phyloP scores from a whole-genome alignment of 2,797 vertebrate species.

The Smutsia temminckii region DNA sequence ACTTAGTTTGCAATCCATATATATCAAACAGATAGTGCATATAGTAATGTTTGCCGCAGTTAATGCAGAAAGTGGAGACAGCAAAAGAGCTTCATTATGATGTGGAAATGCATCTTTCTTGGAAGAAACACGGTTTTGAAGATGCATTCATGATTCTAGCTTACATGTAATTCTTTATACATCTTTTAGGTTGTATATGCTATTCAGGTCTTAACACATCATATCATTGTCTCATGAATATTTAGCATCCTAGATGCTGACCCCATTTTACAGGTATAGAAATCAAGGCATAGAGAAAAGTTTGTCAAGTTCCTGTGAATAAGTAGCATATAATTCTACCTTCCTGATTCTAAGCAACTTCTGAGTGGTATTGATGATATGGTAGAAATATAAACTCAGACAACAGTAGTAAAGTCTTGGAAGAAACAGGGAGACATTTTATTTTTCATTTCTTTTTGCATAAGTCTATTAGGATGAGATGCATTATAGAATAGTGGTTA shows the following conservation, averaged over 20 bases:
- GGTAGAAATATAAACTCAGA: not conserved
- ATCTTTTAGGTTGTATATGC: not conserved
- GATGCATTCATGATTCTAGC: not conserved
- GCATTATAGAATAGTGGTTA: not conserved
- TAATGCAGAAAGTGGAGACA: conserved; percentile 24
- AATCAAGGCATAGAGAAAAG: not conserved
- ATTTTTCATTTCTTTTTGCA: not conserved
- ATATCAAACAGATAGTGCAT: conserved; percentile 45
- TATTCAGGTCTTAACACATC: not conserved
- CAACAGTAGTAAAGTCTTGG: not conserved
- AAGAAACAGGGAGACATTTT: not conserved
- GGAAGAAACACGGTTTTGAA: conserved; percentile 10
- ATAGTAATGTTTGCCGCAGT: conserved; percentile 2
- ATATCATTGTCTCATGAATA: not conserved
- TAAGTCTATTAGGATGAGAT: not conserved
- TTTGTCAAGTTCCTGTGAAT: not conserved
- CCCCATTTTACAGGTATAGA: not conserved
- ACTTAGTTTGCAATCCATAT: conserved; percentile 38
- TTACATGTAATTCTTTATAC: not conserved
- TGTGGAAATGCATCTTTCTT: conserved; percentile 1
- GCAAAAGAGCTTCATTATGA: conserved; percentile 4
- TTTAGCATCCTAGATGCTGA: not conserved
- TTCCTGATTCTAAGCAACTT: not conserved
- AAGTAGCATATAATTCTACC: not conserved
- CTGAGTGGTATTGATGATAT: not conserved